phyloP scores from a whole-genome alignment of 1,140 invertebrate species.

The Pseudomyrmex flavicornis region DNA sequence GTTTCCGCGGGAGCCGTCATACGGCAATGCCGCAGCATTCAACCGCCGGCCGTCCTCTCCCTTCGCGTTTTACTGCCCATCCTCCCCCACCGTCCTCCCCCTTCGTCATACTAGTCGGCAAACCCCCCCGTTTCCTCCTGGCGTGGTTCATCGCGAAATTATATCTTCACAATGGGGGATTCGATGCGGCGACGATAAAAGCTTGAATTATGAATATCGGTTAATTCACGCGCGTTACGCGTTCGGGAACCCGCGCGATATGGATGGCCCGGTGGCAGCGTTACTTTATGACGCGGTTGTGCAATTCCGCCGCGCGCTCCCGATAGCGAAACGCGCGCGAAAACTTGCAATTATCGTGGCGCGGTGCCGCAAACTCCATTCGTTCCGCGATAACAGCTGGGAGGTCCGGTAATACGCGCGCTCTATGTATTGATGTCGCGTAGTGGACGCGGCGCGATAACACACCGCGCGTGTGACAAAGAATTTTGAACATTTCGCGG shows the following conservation, averaged over 20 bases:
- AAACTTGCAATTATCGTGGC: slow-evolving; percentile 66
- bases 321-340: slow-evolving; percentile 30
- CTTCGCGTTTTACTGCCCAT: neutral
- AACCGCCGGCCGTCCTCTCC: neutral
- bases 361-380: slow-evolving; percentile 35
- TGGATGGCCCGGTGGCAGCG: neutral
- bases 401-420: neutral
- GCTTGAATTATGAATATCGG: slow-evolving; percentile 81
- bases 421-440: neutral
- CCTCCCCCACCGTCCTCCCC: neutral
- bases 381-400: slow-evolving; percentile 34
- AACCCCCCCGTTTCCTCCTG: slow-evolving; percentile 53
- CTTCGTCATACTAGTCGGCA: neutral
- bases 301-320: slow-evolving; percentile 14
- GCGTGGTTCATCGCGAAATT: slow-evolving; percentile 71
- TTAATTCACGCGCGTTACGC: slow-evolving; percentile 71
- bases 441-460: slow-evolving; percentile 6
- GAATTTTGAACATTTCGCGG: slow-evolving; percentile 2
- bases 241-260: slow-evolving; percentile 36
- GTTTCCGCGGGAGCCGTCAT: slow-evolving; percentile 77
- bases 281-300: slow-evolving; percentile 48
- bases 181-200: slow-evolving; percentile 77
- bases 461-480: neutral
- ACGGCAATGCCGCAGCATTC: slow-evolving; percentile 48
- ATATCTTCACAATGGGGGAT: slow-evolving; percentile 78